Evolutionary conservation across 2,113 vertebrate genomes (phyloP).

Genomic region (Myrmecophaga tridactyla): DNA sequence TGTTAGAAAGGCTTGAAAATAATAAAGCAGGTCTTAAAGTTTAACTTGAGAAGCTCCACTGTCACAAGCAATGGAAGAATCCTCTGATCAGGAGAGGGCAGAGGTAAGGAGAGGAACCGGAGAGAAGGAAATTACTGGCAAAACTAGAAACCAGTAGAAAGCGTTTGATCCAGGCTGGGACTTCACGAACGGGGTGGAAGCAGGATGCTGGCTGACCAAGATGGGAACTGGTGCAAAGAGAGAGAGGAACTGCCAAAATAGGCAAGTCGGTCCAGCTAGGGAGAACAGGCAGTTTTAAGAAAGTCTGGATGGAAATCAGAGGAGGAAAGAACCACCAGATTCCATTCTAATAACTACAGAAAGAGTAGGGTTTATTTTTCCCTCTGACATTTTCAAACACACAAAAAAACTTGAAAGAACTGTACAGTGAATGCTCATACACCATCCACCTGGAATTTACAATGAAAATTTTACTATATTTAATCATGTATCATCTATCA

Average conservation of each 20-base stretch:
- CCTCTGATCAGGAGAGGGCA: background rate
- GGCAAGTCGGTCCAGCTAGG: background rate
- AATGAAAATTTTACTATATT: background rate
- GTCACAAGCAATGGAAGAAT: background rate
- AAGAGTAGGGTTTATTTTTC: background rate
- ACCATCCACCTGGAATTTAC: background rate
- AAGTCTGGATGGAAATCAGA: conserved; percentile 23
- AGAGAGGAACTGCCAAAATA: background rate
- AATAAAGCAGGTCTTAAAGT: background rate
- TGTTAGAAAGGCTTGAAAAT: background rate
- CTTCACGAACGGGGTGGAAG: background rate
- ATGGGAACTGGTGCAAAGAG: background rate
- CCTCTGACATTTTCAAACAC: background rate
- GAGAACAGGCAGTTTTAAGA: background rate
- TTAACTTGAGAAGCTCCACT: background rate
- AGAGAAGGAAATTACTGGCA: background rate
- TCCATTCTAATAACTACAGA: background rate
- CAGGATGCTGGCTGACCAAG: background rate
- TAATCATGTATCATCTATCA: background rate
- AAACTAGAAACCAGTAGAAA: background rate
- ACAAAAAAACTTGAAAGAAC: background rate
- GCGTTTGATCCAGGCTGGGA: background rate
- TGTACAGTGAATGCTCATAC: background rate
- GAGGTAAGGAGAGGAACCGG: background rate
- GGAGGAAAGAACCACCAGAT: background rate